phyloP scores from a whole-genome alignment of 2,113 vertebrate species.

The Kobus ellipsiprymnus region DNA sequence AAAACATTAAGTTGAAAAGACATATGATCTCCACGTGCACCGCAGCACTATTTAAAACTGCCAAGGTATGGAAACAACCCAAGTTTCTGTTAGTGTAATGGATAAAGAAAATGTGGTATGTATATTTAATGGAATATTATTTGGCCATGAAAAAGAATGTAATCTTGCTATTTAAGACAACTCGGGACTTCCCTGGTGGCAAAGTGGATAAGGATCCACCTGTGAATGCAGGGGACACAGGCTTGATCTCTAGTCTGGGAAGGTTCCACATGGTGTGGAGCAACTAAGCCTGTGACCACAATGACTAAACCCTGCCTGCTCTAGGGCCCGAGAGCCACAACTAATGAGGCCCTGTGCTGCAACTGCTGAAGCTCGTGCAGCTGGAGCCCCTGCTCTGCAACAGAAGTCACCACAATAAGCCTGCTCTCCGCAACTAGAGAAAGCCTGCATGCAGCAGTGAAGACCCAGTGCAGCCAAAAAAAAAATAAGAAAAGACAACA shows the following conservation, averaged over 20 bases:
- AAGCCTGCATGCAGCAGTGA: neutral
- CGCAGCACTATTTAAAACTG: neutral
- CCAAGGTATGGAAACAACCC: neutral
- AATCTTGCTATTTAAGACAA: neutral
- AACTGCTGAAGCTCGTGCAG: neutral
- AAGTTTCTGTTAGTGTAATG: neutral
- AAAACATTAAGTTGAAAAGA: neutral
- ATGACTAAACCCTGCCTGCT: neutral
- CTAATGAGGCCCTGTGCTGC: neutral
- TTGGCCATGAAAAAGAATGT: neutral
- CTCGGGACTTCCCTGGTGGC: neutral
- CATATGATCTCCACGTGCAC: neutral
- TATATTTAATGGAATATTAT: neutral
- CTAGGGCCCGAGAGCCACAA: neutral
- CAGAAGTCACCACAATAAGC: neutral
- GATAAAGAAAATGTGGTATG: neutral
- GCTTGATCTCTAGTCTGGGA: neutral
- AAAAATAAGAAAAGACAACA: neutral
- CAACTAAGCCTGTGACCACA: neutral
- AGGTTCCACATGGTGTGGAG: neutral
- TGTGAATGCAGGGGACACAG: neutral
- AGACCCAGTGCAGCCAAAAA: neutral
- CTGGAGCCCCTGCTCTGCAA: neutral
- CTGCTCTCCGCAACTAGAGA: neutral
- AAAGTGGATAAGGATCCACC: neutral